Evolutionary conservation across 1,140 invertebrate genomes (phyloP).

Genomic region (Trichomalopsis sarcophagae): DNA sequence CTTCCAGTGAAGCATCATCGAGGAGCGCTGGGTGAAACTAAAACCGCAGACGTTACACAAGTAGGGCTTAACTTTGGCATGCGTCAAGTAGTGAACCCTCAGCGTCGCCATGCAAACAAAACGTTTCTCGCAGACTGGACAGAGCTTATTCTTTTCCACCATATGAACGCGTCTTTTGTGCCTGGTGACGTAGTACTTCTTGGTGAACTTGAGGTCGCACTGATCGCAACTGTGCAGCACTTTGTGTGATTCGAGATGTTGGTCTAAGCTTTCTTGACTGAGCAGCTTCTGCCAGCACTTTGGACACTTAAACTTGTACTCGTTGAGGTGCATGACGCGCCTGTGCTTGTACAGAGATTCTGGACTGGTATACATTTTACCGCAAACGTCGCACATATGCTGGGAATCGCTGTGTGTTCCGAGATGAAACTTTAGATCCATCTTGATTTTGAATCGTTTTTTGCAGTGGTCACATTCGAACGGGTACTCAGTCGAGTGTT

Average conservation of each 20-base stretch:
- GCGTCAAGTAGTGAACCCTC: constrained; percentile 73
- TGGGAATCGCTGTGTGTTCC: constrained; percentile 58
- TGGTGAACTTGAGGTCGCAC: constrained; percentile 81
- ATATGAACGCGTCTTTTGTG: constrained; percentile 64
- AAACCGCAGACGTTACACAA: constrained; percentile 78
- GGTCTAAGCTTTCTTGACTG: constrained; percentile 60
- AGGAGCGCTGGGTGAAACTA: constrained; percentile 72
- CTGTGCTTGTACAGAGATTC: constrained; percentile 60
- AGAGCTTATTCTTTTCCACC: constrained; percentile 64
- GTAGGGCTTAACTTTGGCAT: constrained; percentile 79
- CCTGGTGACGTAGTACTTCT: constrained; percentile 58
- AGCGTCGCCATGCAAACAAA: constrained; percentile 67
- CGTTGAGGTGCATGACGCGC: constrained; percentile 58
- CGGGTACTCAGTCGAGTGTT: constrained; percentile 68
- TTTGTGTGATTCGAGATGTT: constrained; percentile 61
- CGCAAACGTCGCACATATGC: constrained; percentile 64
- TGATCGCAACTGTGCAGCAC: constrained; percentile 81
- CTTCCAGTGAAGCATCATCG: constrained; percentile 65
- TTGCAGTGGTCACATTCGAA: constrained; percentile 74
- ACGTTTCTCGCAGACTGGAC: constrained; percentile 62
- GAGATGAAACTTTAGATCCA: constrained; percentile 71
- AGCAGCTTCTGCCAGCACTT: constrained; percentile 60
- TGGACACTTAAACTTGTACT: constrained; percentile 59
- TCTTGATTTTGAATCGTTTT: constrained; percentile 71
- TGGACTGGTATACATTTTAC: constrained; percentile 59